Evolutionary conservation across 2,797 vertebrate species (phyloP).

Genomic region (Huso huso): DNA sequence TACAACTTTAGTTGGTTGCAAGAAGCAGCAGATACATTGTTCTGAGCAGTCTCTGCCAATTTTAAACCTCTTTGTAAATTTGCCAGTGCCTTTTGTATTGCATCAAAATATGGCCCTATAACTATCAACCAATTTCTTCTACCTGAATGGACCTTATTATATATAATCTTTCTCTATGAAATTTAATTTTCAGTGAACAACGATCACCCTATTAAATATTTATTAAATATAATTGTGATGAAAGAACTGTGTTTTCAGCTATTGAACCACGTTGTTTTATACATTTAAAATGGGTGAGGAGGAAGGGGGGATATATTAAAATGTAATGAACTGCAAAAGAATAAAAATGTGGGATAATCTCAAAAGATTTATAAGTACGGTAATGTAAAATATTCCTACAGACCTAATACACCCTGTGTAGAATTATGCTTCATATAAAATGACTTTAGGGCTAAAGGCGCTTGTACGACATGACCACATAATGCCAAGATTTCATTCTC

Average conservation of each 20-base stretch:
- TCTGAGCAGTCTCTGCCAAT: no score
- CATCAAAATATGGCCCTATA: no score
- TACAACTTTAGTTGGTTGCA: no score
- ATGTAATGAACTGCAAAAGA: conserved; percentile 1
- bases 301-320: neutral
- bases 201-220: conserved; percentile 2
- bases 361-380: conserved; percentile 7
- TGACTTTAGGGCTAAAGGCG: conserved; percentile 3
- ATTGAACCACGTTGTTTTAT: neutral
- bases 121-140: no score
- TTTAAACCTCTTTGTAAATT: no score
- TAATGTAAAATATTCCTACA: conserved; percentile 12
- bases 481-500: conserved; percentile 18
- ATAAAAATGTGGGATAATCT: conserved; percentile 5
- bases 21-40: no score
- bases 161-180: neutral
- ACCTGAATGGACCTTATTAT: neutral
- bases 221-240: neutral
- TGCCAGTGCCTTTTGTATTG: no score
- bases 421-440: conserved; percentile 10
- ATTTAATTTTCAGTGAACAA: neutral
- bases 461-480: conserved; percentile 28
- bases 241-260: neutral
- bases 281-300: neutral
- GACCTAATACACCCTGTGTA: neutral